These are phyloP conservation scores for Thelaira solivaga DNA, from an alignment of 2,888 invertebrate genomes.

Conservation along the genomic window DNA sequence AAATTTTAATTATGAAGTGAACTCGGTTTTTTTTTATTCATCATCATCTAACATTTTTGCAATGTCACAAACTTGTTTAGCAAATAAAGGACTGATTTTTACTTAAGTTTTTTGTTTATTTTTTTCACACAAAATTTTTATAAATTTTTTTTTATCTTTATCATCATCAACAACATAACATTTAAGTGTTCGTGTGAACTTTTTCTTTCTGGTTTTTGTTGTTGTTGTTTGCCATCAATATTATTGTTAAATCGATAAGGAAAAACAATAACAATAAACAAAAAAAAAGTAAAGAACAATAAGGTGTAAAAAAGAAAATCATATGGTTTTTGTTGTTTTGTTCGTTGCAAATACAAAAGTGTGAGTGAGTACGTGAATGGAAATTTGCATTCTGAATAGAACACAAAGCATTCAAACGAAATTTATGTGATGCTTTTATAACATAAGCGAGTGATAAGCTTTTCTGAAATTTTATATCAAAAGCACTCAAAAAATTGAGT, in stretches of 20 bases:
- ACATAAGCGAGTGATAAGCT: no score
- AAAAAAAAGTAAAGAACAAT: no score
- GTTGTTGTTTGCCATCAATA: conserved; percentile 23
- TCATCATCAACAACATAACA: conserved; percentile 30
- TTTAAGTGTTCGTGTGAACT: conserved; percentile 49
- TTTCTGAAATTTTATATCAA: no score
- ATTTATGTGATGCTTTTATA: no score
- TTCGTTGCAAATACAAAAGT: no score
- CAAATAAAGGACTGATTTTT: neutral
- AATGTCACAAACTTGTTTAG: conserved; percentile 49
- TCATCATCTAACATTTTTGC: conserved; percentile 27
- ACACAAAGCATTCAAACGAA: no score
- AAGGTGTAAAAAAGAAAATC: neutral
- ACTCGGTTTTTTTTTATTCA: neutral
- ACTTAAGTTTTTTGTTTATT: conserved; percentile 19
- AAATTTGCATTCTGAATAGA: no score
- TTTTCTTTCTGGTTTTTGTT: conserved; percentile 24
- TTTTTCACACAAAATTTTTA: conserved; percentile 13
- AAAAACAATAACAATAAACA: no score
- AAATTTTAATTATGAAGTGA: conserved; percentile 27
- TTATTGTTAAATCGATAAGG: conserved; percentile 50
- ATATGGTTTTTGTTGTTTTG: no score
- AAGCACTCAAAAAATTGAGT: no score
- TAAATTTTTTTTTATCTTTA: neutral
- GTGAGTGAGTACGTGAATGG: no score